These are phyloP conservation scores for Brassicogethes aeneus DNA, from an alignment of 2,888 invertebrate species.

Conservation along the genomic window DNA sequence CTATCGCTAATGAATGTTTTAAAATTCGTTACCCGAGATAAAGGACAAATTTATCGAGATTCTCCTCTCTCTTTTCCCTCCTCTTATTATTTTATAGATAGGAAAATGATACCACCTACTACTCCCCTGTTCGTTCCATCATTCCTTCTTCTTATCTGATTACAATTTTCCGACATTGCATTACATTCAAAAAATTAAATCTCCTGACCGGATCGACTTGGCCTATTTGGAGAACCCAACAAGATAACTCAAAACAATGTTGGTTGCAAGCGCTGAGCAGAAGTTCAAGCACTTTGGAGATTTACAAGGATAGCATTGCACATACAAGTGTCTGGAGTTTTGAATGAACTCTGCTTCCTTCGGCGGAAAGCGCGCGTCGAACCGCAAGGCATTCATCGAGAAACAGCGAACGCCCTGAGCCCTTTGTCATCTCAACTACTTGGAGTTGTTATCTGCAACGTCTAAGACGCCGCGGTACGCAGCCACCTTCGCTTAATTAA, in stretches of 20 bases:
- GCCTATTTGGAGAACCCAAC: too few species aligned
- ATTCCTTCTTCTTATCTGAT: too few species aligned
- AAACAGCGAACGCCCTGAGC: conserved; percentile 12
- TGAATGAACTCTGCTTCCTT: conserved; percentile 11
- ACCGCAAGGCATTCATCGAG: conserved; percentile 23
- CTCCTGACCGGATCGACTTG: too few species aligned
- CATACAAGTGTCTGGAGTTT: conserved; percentile 20
- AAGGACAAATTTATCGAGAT: conserved; percentile 23
- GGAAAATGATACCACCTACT: neutral
- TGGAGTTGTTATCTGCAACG: conserved; percentile 26
- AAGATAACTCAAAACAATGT: too few species aligned
- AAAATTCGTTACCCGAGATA: conserved; percentile 35
- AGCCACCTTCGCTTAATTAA: conserved; percentile 29
- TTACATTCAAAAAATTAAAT: too few species aligned
- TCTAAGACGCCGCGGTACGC: conserved; percentile 26
- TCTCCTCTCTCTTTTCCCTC: neutral
- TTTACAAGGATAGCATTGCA: conserved; percentile 17
- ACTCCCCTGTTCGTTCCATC: too few species aligned
- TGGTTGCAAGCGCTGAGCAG: neutral
- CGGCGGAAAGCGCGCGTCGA: conserved; percentile 21
- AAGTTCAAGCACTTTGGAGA: conserved; percentile 15
- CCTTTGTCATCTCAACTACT: conserved; percentile 24
- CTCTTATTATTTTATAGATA: conserved; percentile 1
- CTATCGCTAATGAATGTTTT: conserved; percentile 41
- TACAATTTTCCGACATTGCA: too few species aligned